phyloP scores from a whole-genome alignment of 92 coral and sea anemone genomes.

The Epizoanthus rinbou region DNA sequence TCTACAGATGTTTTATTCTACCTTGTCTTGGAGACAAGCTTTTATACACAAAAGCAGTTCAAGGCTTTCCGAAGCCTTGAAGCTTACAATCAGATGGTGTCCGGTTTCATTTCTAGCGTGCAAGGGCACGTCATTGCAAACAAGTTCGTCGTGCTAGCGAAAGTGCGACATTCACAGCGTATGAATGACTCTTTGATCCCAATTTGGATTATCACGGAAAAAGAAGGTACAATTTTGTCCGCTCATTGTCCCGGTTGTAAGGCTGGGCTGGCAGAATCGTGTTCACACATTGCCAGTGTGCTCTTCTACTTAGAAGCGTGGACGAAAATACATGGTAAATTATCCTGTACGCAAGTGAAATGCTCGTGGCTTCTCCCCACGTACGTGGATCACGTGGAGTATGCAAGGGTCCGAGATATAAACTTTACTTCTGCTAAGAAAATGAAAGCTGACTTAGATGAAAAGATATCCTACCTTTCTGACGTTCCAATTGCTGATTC shows the following conservation, averaged over 20 bases:
- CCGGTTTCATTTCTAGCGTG: neutral
- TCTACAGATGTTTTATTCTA: constrained; percentile 47
- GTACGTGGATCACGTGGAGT: constrained; percentile 44
- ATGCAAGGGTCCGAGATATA: constrained; percentile 56
- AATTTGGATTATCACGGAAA: neutral
- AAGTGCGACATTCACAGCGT: constrained; percentile 36
- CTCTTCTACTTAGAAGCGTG: constrained; percentile 53
- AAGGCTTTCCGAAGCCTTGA: constrained; percentile 40
- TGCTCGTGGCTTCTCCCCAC: constrained; percentile 63
- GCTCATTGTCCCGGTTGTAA: constrained; percentile 22
- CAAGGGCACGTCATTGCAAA: neutral
- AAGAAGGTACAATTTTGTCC: constrained; percentile 18
- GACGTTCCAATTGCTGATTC: constrained; percentile 4
- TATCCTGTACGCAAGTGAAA: constrained; percentile 58
- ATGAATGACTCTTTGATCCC: constrained; percentile 33
- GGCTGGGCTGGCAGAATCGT: constrained; percentile 34
- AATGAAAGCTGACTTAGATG: constrained; percentile 60
- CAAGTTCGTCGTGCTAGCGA: constrained; percentile 34
- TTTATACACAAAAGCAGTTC: constrained; percentile 49
- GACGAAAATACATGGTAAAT: constrained; percentile 37
- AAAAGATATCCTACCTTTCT: too few species aligned
- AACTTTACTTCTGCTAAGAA: constrained; percentile 67
- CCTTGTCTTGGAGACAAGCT: constrained; percentile 57
- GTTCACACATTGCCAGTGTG: constrained; percentile 30
- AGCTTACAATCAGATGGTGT: constrained; percentile 22